Conservation (phyloP, 1,140 invertebrate species). For the Melitaea cinxia region DNA sequence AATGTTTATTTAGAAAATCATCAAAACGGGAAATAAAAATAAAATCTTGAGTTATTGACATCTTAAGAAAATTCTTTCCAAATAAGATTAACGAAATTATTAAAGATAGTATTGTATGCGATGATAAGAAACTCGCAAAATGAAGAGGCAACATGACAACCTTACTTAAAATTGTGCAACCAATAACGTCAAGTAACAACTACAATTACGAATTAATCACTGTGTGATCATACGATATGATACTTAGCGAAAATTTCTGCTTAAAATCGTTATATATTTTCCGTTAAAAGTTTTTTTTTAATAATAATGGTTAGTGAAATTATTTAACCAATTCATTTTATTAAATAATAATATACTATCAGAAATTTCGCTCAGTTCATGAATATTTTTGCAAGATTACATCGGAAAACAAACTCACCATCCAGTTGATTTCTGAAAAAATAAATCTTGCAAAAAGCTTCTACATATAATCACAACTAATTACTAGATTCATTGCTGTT, state of each 20-base stretch:
- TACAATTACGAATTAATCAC: constrained; percentile 23
- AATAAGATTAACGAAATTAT: not conserved
- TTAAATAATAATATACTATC: constrained; percentile 3
- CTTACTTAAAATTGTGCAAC: constrained; percentile 45
- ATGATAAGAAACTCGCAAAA: constrained; percentile 10
- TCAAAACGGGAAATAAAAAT: not conserved
- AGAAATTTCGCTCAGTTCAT: constrained; percentile 59
- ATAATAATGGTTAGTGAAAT: not conserved
- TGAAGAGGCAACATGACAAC: constrained; percentile 51
- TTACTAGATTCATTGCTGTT: not conserved
- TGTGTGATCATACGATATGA: constrained; percentile 52
- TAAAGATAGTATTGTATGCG: not conserved
- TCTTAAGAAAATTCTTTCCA: not conserved
- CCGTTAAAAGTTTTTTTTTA: not conserved
- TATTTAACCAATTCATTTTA: no score
- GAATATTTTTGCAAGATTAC: constrained; percentile 71
- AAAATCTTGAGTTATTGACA: not conserved
- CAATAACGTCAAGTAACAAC: constrained; percentile 15
- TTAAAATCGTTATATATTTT: constrained; percentile 1
- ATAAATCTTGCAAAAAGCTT: constrained; percentile 73
- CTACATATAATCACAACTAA: constrained; percentile 57
- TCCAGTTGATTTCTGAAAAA: constrained; percentile 74
- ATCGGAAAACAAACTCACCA: constrained; percentile 67
- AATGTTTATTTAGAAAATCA: constrained; percentile 27
- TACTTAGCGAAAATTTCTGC: constrained; percentile 54